These are phyloP conservation scores for Protosalanx chinensis DNA, from an alignment of 2,797 vertebrate species.

Conservation along the genomic window DNA sequence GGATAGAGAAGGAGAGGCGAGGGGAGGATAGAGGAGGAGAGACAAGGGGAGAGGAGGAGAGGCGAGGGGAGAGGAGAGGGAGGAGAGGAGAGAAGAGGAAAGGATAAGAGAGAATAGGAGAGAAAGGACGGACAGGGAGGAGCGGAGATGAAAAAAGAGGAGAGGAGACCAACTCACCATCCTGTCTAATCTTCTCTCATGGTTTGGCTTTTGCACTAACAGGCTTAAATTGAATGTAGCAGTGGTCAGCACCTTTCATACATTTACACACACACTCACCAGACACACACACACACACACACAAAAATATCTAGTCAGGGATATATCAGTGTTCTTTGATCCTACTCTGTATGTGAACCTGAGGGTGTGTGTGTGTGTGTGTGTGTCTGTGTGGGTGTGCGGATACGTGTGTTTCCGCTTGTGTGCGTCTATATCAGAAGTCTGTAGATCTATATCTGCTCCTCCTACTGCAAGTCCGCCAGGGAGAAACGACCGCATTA, in stretches of 20 bases:
- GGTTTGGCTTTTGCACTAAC: constrained; percentile 44
- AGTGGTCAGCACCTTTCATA: constrained; percentile 39
- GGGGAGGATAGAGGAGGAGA: constrained; percentile 23
- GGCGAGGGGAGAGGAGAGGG: constrained; percentile 30
- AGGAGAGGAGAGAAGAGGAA: constrained; percentile 36
- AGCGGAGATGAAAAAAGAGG: no score
- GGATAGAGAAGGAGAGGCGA: no score
- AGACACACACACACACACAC: constrained; percentile 3
- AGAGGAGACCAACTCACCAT: constrained; percentile 13
- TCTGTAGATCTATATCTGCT: neutral
- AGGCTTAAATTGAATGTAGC: constrained; percentile 51
- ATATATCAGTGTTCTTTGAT: constrained; percentile 25
- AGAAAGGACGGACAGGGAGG: no score
- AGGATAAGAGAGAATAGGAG: no score
- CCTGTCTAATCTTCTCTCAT: constrained; percentile 54
- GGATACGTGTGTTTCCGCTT: neutral
- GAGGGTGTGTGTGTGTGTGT: neutral
- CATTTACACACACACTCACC: constrained; percentile 4
- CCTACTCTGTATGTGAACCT: constrained; percentile 2
- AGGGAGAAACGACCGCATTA: neutral
- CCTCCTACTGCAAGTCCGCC: neutral
- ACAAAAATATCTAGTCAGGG: constrained; percentile 36
- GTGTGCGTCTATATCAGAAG: neutral
- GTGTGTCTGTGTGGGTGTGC: neutral
- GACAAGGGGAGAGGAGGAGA: constrained; percentile 33